Percentiles rank a stretch among this genome's conserved stretches.
phyloP scores from a whole-genome alignment of 2,797 vertebrate genomes.

The Myotis findleyi region DNA sequence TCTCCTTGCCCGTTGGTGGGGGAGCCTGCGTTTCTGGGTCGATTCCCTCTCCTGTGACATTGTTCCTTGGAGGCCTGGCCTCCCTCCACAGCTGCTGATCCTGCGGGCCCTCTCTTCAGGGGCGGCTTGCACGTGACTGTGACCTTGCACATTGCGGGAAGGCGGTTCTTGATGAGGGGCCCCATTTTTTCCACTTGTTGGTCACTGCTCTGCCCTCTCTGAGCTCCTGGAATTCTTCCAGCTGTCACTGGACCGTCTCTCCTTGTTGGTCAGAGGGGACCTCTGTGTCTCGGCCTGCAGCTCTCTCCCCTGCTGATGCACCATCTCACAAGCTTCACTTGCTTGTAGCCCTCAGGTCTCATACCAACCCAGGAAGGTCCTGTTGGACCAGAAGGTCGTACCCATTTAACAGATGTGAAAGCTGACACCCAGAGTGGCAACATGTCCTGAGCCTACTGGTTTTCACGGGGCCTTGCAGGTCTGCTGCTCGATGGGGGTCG shows the following conservation, averaged over 20 bases:
- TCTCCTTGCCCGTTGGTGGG: neutral
- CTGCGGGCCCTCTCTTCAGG: neutral
- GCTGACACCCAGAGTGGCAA: neutral
- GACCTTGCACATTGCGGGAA: neutral
- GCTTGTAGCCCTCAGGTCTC: neutral
- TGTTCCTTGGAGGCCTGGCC: neutral
- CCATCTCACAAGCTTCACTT: neutral
- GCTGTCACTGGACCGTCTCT: neutral
- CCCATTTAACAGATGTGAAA: neutral
- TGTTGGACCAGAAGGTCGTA: neutral
- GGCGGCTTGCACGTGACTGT: neutral
- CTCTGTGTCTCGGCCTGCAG: neutral
- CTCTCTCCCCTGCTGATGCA: too few species aligned
- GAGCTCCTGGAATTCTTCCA: neutral
- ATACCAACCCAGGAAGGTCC: neutral
- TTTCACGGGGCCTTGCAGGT: neutral
- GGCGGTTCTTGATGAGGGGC: neutral
- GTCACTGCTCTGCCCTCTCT: neutral
- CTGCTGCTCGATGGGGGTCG: neutral
- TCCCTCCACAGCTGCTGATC: neutral
- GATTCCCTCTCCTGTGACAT: conserved; percentile 62
- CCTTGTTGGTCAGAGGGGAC: neutral
- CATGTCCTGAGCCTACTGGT: neutral
- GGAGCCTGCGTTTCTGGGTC: neutral
- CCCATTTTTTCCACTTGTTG: neutral